These are phyloP conservation scores for Actenoides hombroni DNA, from an alignment of 2,113 vertebrate genomes.

Conservation along the genomic window DNA sequence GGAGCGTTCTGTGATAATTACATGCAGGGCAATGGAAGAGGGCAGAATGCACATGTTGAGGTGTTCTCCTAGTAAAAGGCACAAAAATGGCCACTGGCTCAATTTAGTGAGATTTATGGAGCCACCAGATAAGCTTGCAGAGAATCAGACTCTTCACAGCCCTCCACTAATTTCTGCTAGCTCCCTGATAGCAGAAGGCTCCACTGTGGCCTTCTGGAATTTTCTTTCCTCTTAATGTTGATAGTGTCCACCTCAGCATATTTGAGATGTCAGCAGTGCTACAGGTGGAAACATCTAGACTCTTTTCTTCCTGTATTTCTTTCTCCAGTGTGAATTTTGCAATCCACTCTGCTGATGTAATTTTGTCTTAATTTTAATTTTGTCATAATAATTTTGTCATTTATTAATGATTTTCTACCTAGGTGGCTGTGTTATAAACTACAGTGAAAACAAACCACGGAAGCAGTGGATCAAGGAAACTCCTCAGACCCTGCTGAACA, in stretches of 20 bases:
- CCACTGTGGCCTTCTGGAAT: neutral
- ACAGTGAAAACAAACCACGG: constrained; percentile 63
- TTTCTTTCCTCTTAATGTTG: neutral
- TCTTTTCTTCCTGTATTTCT: neutral
- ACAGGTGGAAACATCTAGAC: neutral
- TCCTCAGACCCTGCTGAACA: constrained; percentile 79
- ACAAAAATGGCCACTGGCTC: neutral
- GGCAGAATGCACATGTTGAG: neutral
- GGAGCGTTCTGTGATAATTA: neutral
- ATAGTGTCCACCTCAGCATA: neutral
- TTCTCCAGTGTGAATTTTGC: neutral
- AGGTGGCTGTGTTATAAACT: constrained; percentile 70
- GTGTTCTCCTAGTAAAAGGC: neutral
- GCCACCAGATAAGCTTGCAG: neutral
- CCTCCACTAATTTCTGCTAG: neutral
- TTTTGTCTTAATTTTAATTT: no score
- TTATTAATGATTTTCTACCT: neutral
- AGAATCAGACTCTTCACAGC: neutral
- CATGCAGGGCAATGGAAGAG: neutral
- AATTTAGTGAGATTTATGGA: neutral
- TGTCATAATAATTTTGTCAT: neutral
- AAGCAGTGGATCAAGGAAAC: constrained; percentile 82
- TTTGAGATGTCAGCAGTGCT: neutral
- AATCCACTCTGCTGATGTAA: neutral
- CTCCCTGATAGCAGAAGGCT: neutral